phyloP scores from a whole-genome alignment of 2,797 vertebrate genomes.

The Moxostoma hubbsi region DNA sequence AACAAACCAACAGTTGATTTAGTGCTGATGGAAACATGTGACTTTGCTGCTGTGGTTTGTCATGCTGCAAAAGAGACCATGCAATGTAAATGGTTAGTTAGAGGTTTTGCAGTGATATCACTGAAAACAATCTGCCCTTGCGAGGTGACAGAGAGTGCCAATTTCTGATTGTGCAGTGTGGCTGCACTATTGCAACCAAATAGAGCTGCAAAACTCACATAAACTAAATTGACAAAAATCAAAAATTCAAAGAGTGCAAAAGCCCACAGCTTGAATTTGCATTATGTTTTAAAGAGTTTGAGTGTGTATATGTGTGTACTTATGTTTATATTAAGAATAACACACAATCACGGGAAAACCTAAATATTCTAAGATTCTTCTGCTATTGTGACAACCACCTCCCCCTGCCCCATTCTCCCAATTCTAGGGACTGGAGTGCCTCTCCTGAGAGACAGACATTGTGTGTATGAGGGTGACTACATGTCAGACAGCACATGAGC shows the following conservation, averaged over 20 bases:
- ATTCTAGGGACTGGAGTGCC: slow-evolving; percentile 72
- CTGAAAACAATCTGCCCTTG: not conserved
- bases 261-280: slow-evolving; percentile 8
- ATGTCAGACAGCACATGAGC: slow-evolving; percentile 54
- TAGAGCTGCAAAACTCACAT: slow-evolving; percentile 12
- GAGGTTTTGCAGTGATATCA: slow-evolving; percentile 22
- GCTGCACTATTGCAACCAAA: not conserved
- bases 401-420: slow-evolving; percentile 26
- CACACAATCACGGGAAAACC: not conserved
- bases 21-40: slow-evolving; percentile 78
- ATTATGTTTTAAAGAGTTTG: slow-evolving; percentile 41
- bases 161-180: not conserved
- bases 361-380: slow-evolving; percentile 32
- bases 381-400: slow-evolving; percentile 21
- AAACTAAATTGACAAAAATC: too few species aligned
- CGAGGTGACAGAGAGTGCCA: not conserved
- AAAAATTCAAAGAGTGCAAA: not conserved
- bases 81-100: not conserved
- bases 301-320: slow-evolving; percentile 1
- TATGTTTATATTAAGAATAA: slow-evolving; percentile 10
- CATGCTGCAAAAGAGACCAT: slow-evolving; percentile 32
- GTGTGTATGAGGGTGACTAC: slow-evolving; percentile 44
- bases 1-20: slow-evolving; percentile 84
- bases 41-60: slow-evolving; percentile 41
- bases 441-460: slow-evolving; percentile 71